Evolutionary conservation across 2,797 vertebrate genomes (phyloP), one percentile per base, ranked within the genome.

Genomic region (Acomys russatus): DNA sequence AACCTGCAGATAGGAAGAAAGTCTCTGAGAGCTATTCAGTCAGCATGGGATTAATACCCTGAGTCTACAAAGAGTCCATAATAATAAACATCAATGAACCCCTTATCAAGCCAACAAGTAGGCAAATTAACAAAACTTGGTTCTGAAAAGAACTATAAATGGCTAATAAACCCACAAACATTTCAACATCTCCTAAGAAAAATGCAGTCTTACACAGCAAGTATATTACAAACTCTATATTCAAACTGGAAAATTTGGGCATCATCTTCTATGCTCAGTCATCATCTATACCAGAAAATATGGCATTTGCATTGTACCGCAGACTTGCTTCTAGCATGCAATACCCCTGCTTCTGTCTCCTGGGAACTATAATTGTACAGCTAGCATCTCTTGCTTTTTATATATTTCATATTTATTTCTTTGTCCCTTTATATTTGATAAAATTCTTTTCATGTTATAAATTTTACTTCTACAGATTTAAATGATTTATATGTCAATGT

Each of bases 341-440:
- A 35, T 25, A 2, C 20, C 2, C 18, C 51, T 71, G 14, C 49
- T 49, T 54, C 66, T 56, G 20, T 17, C 66, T 71, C 54, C 33
- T 56, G 11, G 22, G 51, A 51, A 15, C 15, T 70, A 18, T 35
- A 35, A 71, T 25, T 35, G 28, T 14, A 56, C 2, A 86, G 20
- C 33, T 35, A 30, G 0, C 4, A 73, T 88, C 8, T 94, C 11
- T 20, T 22, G n/a, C 28, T 73, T 92, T 90, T 90, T 68, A 59
- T 35, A 64, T 33, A 33, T 22, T 86, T 91, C 22, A 86, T 51
- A 90, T 95, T 96, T 74, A 77, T 88, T 93, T 94, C 38, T 94
- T 49, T 33, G 9, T 74, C 59, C 38, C 28, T 87, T 4, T 90
- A 35, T 73, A 22, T 73, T 92, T 23, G 11, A 33, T 79, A 87